Conservation (phyloP, 2,113 vertebrate genomes). For the Ellobius talpinus region DNA sequence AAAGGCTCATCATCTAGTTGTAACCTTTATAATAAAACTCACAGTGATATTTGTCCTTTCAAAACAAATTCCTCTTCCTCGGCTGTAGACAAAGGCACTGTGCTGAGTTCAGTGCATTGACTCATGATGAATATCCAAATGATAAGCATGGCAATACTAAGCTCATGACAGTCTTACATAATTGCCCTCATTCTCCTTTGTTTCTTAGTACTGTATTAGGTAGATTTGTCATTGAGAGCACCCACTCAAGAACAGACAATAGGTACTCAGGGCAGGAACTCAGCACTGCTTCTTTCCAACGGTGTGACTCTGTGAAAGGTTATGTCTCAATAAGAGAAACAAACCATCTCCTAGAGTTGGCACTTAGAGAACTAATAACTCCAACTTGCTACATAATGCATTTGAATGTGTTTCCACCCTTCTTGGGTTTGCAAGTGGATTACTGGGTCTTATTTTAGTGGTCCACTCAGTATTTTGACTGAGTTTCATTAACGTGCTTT, state of each 20-base stretch:
- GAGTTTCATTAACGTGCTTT: not conserved
- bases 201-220: constrained; percentile 38
- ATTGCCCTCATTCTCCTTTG: constrained; percentile 48
- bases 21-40: constrained; percentile 52
- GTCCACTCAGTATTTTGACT: not conserved
- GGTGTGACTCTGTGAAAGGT: not conserved
- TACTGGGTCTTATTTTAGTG: not conserved
- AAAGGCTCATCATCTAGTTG: constrained; percentile 40
- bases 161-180: not conserved
- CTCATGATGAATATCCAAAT: constrained; percentile 59
- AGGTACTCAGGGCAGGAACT: not conserved
- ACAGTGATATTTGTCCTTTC: constrained; percentile 52
- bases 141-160: constrained; percentile 19
- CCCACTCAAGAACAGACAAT: not conserved
- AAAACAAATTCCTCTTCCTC: constrained; percentile 27
- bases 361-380: constrained; percentile 22
- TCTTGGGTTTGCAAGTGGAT: not conserved
- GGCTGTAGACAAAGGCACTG: constrained; percentile 51
- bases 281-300: not conserved
- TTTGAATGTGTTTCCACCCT: not conserved
- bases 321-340: not conserved
- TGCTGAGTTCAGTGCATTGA: constrained; percentile 36
- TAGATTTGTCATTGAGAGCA: not conserved
- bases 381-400: not conserved
- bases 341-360: not conserved